phyloP scores from a whole-genome alignment of 2,113 vertebrate species.

The Trachemys scripta region DNA sequence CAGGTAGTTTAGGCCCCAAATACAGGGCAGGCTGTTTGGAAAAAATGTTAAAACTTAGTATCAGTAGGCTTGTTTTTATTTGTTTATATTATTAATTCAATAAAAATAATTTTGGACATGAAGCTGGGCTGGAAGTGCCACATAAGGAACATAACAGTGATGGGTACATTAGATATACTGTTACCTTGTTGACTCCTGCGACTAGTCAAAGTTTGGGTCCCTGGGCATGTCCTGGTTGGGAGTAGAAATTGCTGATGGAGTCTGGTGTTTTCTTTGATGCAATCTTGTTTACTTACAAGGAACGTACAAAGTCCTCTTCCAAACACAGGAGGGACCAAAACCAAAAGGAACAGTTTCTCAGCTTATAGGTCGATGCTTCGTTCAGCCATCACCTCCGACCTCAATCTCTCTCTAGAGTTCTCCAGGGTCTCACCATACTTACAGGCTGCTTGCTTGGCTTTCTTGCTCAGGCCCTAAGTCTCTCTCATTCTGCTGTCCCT shows the following conservation, averaged over 20 bases:
- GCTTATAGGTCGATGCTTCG: no score
- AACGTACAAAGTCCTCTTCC: no score
- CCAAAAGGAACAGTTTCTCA: no score
- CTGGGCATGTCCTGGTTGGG: no score
- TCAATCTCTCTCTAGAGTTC: not conserved
- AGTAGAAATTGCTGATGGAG: no score
- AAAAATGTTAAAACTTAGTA: not conserved
- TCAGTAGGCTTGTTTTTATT: not conserved
- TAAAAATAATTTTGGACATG: not conserved
- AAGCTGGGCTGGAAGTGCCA: no score
- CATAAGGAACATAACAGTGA: not conserved
- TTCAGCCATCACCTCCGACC: no score
- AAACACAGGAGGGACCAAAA: no score
- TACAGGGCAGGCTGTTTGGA: not conserved
- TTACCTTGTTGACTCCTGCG: no score
- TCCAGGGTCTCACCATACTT: not conserved
- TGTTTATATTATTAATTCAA: not conserved
- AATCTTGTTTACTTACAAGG: no score
- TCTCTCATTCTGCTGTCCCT: not conserved
- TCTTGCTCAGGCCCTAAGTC: not conserved
- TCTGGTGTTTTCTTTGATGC: no score
- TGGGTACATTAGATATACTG: not conserved
- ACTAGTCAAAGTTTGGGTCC: no score
- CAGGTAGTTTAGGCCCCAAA: constrained; percentile 9
- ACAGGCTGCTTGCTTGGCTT: not conserved